phyloP scores from a whole-genome alignment of 2,797 vertebrate species.

The Helicolenus hilgendorfi region DNA sequence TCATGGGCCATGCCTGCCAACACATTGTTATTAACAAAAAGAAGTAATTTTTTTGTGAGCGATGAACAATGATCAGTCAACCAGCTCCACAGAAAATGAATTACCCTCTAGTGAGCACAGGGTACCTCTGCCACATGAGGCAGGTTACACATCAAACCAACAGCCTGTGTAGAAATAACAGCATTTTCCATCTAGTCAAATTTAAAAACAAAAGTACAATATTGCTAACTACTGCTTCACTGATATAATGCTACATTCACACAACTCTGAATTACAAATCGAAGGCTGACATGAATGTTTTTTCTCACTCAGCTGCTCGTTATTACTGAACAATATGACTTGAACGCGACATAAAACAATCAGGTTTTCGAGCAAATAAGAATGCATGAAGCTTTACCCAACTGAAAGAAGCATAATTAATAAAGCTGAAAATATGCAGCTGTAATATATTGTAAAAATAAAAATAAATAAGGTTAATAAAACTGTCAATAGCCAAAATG shows the following conservation, averaged over 20 bases:
- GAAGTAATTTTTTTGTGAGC: not conserved
- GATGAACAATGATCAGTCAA: not conserved
- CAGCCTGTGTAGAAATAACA: not conserved
- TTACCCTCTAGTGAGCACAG: not conserved
- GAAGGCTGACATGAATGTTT: accelerated
- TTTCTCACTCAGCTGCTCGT: not conserved
- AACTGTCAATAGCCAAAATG: not conserved
- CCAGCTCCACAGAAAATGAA: not conserved
- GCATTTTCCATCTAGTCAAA: not conserved
- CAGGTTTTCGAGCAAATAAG: not conserved
- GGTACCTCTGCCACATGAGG: not conserved
- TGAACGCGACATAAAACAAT: not conserved
- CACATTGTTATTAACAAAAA: not conserved
- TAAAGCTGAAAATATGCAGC: not conserved
- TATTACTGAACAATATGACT: not conserved
- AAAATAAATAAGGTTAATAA: not conserved
- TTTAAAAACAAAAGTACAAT: conserved; percentile 9
- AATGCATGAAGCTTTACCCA: not conserved
- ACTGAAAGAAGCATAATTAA: not conserved
- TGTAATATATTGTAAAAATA: not conserved
- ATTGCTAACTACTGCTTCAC: not conserved
- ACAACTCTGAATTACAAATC: not conserved
- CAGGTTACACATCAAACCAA: conserved; percentile 7
- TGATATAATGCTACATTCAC: not conserved
- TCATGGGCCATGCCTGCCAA: not conserved